Percentiles rank a stretch among this genome's conserved stretches.
These are phyloP conservation scores for Thamnophis sirtalis DNA, from an alignment of 2,113 vertebrate genomes.

Conservation along the genomic window DNA sequence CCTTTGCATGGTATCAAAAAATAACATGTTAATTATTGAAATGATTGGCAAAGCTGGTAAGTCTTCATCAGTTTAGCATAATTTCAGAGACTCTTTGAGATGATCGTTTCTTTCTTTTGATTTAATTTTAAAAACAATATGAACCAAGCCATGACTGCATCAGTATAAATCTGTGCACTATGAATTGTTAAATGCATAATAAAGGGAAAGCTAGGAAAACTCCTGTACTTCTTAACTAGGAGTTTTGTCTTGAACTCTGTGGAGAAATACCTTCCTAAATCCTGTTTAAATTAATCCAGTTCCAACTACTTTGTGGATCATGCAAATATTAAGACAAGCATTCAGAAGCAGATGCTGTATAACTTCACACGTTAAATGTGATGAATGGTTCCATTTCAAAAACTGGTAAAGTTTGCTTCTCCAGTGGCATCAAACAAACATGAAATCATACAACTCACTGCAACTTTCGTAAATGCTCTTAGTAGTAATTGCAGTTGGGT, in stretches of 20 bases:
- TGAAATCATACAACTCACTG: not conserved
- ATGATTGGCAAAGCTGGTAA: not conserved
- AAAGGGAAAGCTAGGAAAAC: not conserved
- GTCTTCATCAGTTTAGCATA: not conserved
- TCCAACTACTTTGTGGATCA: not conserved
- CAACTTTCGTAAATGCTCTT: not conserved
- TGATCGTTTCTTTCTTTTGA: not conserved
- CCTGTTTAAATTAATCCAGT: not conserved
- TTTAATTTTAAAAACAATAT: not conserved
- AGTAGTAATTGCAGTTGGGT: not conserved
- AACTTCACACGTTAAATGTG: not conserved
- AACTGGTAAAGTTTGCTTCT: not conserved
- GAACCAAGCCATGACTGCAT: not conserved
- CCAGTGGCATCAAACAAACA: not conserved
- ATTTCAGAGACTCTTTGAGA: not conserved
- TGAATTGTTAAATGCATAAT: not conserved
- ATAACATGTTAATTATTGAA: constrained; percentile 33
- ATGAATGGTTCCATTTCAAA: not conserved
- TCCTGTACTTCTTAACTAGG: not conserved
- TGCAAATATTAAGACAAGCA: not conserved
- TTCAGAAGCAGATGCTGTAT: not conserved
- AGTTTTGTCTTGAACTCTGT: not conserved
- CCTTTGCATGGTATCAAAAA: constrained; percentile 48
- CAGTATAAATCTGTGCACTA: not conserved
- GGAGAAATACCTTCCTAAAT: not conserved